Evolutionary conservation across 2,888 invertebrate genomes (phyloP), one percentile per base, ranked within the genome.

Genomic region (Rhabditophanes sp.): DNA sequence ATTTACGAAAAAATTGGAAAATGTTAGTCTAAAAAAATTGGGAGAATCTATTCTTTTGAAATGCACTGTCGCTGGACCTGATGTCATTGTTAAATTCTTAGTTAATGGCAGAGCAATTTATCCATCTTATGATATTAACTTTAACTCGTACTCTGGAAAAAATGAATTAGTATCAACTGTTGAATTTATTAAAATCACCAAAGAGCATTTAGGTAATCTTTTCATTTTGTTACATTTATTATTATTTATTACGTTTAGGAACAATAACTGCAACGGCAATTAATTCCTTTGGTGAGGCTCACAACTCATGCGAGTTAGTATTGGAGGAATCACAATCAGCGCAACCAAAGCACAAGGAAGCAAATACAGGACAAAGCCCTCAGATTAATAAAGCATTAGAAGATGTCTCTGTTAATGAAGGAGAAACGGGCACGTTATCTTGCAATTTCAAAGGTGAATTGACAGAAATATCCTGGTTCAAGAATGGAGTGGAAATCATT

Each of bases 401-500:
- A 21, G 56, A 56, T 30, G 48, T 54, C 35, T 46, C 50, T 17
- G 50, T 42, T 9, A 41, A 43, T 16, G 42, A 46, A 2, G 57
- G 55, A 16, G 53, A 52, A 27, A 43, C 44, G 18, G 41, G 50
- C 31, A 28, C 35, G 11, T 48, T 58, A 14, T 62, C 62, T 38
- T 69, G 69, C 51, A 56, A 56, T 9, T 56, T 66, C 8, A 48
- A 56, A 1, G 69, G 67, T 27, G 60, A 62, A 31, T 68, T 69
- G 20, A 68, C 68, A 3, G 39, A 46, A 17, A 38, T 56, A 19
- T 37, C 37, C 2, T 62, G 61, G 61, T 38, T 46, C 9, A 64
- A 64, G 33, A 57, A 62, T 35, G 56, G 56, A 21, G 45, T 44
- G n/a, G 40, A 39, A 5, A 16, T 60, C 18, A 43, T 43, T 5